A percentile compares a stretch with the other conserved stretches of the same genome.
Conservation (phyloP, 2,113 vertebrate species). For the Chlamydotis undulata region DNA sequence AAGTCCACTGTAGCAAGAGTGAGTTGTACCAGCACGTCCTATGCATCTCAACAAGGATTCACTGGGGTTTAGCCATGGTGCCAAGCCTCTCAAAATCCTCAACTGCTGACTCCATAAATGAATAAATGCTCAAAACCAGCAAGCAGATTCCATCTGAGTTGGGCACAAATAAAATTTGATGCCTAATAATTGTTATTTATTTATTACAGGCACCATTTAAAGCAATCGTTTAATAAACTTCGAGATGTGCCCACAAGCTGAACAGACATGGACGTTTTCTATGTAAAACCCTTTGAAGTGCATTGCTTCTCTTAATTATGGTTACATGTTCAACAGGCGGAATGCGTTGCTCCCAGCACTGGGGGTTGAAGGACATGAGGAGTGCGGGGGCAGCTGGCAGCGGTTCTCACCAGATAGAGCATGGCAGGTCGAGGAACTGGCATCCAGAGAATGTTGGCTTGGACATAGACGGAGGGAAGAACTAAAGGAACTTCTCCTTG, state of each 20-base stretch:
- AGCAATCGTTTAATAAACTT: not conserved
- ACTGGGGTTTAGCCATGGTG: not conserved
- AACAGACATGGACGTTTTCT: rapidly evolving
- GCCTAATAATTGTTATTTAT: not conserved
- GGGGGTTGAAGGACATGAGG: not conserved
- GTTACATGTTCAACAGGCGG: not conserved
- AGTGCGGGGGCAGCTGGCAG: not conserved
- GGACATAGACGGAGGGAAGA: not conserved
- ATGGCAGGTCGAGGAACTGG: rapidly evolving
- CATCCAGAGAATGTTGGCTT: not conserved
- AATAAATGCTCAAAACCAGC: not conserved
- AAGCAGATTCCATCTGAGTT: not conserved
- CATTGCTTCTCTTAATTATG: not conserved
- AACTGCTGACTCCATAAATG: not conserved
- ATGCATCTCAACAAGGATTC: slow-evolving; percentile 37
- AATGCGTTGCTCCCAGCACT: not conserved
- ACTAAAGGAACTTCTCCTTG: not conserved
- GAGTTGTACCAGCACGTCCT: not conserved
- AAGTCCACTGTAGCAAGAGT: slow-evolving; percentile 9
- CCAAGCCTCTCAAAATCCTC: slow-evolving; percentile 12
- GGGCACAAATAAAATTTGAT: not conserved
- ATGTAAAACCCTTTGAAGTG: not conserved
- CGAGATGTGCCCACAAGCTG: not conserved
- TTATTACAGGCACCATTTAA: not conserved
- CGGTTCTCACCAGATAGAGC: not conserved